Evolutionary conservation across 2,113 vertebrate genomes (phyloP), one percentile per base, ranked within the genome.

Genomic region (Heterocephalus glaber): DNA sequence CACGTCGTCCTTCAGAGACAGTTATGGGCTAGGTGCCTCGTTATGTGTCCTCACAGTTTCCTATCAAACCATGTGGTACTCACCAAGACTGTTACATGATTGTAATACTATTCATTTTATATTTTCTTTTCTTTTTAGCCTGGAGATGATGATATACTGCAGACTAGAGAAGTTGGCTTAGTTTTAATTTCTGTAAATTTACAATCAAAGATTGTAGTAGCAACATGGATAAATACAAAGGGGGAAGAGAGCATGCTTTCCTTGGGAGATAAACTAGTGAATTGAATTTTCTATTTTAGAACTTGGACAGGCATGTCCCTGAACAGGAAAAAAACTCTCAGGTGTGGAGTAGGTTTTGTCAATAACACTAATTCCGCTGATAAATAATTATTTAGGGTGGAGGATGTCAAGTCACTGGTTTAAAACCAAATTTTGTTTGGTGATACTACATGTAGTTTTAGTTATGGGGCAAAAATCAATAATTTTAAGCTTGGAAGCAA

Each of bases 351-450:
- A 90, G 7, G 0, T 68, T 95, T 95, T 95, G n/a, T 66, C 17
- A 76, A 58, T 66, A 79, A 86, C 49, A 70, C 38, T 90, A 63
- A 38, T 94, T 72, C 33, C 70, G 13, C 41, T 54, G 30, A 19
- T 52, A 79, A 6, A 66, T 47, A 20, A 72, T 22, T 95, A 47
- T 93, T 89, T 38, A 28, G 13, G 7, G 28, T 54, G 11, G 20
- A 20, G 61, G 12, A 17, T 93, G 12, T 86, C 61, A 89, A 95
- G 54, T 3, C 26, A 49, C 3, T 79, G 20, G 38, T 1, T 81
- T 85, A 89, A 85, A 95, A 35, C 60, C 35, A 74, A 86, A 88
- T 66, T 77, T 80, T 79, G 19, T 92, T 86, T 85, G 19, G 44
- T 92, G 54, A 60, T 14, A 63, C 24, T 60, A 24, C 33, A 28